A percentile compares a stretch with the other conserved stretches of the same genome.
Evolutionary conservation across 2,797 vertebrate species (phyloP).

Genomic region (Margarornis squamiger): DNA sequence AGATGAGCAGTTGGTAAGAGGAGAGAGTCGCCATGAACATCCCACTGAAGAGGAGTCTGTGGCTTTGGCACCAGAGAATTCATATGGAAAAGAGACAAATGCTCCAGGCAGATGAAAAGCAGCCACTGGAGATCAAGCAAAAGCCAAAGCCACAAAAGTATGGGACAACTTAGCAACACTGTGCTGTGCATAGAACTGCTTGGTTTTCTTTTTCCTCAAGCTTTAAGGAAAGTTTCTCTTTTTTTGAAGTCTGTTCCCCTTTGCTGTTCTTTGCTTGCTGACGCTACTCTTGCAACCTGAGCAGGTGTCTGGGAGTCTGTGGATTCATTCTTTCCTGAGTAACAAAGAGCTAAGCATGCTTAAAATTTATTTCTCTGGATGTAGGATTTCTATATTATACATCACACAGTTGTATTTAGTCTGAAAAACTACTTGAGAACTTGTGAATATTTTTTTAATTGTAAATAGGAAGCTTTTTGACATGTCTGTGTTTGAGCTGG

Average conservation of each 20-base stretch:
- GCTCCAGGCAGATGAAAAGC: not conserved
- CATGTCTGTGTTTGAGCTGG: not conserved
- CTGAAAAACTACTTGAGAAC: not conserved
- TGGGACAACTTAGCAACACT: not conserved
- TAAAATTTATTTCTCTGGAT: not conserved
- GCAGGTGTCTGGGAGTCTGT: not conserved
- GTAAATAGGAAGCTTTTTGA: not conserved
- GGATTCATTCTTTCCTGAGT: not conserved
- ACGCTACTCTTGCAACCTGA: not conserved
- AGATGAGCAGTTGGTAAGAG: not conserved
- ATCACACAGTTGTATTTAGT: not conserved
- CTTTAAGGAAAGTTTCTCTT: not conserved
- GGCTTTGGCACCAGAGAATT: not conserved
- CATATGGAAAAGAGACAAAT: accelerated
- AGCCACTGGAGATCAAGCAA: accelerated
- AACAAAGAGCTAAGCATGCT: not conserved
- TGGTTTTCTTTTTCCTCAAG: not conserved
- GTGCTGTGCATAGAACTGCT: not conserved
- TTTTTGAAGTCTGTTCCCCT: not conserved
- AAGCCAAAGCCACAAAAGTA: not conserved
- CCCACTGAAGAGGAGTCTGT: not conserved
- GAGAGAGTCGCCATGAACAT: not conserved
- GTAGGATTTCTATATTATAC: not conserved
- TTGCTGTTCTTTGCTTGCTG: not conserved
- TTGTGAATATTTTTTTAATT: not conserved